Evolutionary conservation across 2,113 vertebrate genomes (phyloP).

Genomic region (Brachionichthys hirsutus): DNA sequence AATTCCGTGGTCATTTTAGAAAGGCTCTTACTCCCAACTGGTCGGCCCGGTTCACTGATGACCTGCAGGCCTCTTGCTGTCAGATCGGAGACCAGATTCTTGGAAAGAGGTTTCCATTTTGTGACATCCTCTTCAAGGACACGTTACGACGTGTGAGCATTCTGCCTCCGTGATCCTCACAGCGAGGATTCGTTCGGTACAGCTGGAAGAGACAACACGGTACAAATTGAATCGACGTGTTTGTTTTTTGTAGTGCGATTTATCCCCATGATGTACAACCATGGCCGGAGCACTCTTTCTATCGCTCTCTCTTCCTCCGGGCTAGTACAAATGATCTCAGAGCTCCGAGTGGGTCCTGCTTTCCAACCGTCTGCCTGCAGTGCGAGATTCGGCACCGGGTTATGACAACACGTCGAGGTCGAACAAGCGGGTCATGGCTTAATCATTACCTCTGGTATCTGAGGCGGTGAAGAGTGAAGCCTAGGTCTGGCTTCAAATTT

Average conservation of each 20-base stretch:
- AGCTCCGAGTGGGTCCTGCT: conserved; percentile 19
- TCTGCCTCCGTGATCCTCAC: conserved; percentile 3
- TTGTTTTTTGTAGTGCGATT: conserved; percentile 33
- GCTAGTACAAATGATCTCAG: conserved; percentile 14
- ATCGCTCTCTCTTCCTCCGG: conserved; percentile 12
- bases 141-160: conserved; percentile 7
- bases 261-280: conserved; percentile 31
- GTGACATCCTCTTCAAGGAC: conserved; percentile 29
- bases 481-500: conserved; percentile 28
- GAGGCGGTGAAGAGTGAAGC: conserved; percentile 20
- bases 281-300: conserved; percentile 20
- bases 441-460: conserved; percentile 19
- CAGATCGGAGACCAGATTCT: conserved; percentile 22
- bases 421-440: conserved; percentile 38
- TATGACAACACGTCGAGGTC: conserved; percentile 29
- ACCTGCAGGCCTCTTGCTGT: conserved; percentile 40
- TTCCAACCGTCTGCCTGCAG: conserved; percentile 17
- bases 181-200: conserved; percentile 12
- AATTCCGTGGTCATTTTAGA: conserved; percentile 28
- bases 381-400: conserved; percentile 22
- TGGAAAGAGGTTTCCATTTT: conserved; percentile 39
- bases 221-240: conserved; percentile 27
- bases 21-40: conserved; percentile 22
- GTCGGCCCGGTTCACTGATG: conserved; percentile 6
- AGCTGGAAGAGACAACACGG: conserved; percentile 27